Evolutionary conservation across 2,113 vertebrate species (phyloP).

Genomic region (Ptychochromis oligacanthus): DNA sequence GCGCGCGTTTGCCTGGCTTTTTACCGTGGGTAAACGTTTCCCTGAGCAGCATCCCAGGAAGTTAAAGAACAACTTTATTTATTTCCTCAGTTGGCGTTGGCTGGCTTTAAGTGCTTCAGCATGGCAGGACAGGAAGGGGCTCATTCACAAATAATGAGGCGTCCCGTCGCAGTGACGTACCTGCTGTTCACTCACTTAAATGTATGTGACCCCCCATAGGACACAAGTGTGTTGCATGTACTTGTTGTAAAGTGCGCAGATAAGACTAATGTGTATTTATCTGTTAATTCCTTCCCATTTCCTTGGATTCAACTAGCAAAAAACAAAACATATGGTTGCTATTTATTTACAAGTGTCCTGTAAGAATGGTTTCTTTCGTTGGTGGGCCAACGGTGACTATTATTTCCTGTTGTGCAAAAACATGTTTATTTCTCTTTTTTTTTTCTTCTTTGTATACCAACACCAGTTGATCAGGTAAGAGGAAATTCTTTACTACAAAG

Average conservation of each 20-base stretch:
- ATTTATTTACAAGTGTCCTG: neutral
- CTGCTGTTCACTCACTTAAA: constrained; percentile 67
- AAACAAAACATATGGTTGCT: constrained; percentile 18
- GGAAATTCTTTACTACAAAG: neutral
- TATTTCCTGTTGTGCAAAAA: neutral
- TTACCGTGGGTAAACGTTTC: constrained; percentile 27
- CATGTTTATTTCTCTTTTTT: neutral
- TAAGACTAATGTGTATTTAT: constrained; percentile 38
- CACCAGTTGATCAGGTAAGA: neutral
- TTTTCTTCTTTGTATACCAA: neutral
- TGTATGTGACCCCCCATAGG: constrained; percentile 51
- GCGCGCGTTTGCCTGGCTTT: too few relatives aligned
- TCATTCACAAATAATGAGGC: constrained; percentile 79
- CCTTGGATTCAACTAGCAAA: constrained; percentile 21
- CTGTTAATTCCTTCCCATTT: constrained; percentile 34
- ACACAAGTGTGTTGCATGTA: constrained; percentile 28
- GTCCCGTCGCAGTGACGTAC: constrained; percentile 65
- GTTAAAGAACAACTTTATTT: constrained; percentile 55
- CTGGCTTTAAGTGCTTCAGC: constrained; percentile 71
- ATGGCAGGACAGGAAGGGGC: constrained; percentile 74
- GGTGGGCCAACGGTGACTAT: neutral
- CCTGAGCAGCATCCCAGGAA: constrained; percentile 9
- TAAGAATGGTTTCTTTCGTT: neutral
- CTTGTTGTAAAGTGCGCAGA: constrained; percentile 26
- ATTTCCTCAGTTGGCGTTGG: constrained; percentile 47